Base-by-base conservation (phyloP, 1,140 invertebrate species). In the Danaus melanippus region DNA sequence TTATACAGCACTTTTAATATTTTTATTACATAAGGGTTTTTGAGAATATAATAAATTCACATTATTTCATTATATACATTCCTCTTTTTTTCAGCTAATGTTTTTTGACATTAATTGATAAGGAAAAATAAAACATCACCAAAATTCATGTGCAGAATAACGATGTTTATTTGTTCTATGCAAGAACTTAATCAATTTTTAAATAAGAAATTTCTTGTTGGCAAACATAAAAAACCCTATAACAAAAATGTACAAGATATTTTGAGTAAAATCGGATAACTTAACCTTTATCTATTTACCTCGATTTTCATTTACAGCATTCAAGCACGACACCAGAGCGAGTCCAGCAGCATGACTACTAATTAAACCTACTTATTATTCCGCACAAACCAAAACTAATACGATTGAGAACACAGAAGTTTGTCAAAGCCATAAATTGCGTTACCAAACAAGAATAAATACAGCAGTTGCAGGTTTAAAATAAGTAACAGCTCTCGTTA, bases 1-100 rank as follows among this genome's bases (percentile, higher is more conserved):
- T 60, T 53, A 12, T 12, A 40, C 47, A 40, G 53, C 50, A 46
- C 40, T 56, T 50, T 56, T 56, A 51, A 60, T 60, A 55, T 59
- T 59, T 53, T 54, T 50, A 48, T 50, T 61, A 46, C 60, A 45
- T 44, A n/a, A 41, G 17, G 56, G 21, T 54, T 66, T 50, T 58
- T 62, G 54, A 57, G 51, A 40, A 57, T 42, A 58, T 63, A 66
- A 60, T 66, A 60, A 63, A 63, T 59, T 60, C 44, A 49, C 42
- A 52, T 62, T 61, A 63, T 63, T 62, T 66, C 57, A 58, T 66
- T 66, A 57, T 59, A 32, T 32, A 1, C 21, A 7, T 8, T 32
- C 21, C 21, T 32, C 62, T 60, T 66, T 59, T n/a, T 59, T 62
- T 53, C 15, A 3, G 3, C 15, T 15, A 15, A 1, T 1, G 9